Percentiles rank a stretch among this genome's conserved stretches.
These are phyloP conservation scores for Thymelicus sylvestris DNA, from an alignment of 2,888 invertebrate species.

Conservation along the genomic window DNA sequence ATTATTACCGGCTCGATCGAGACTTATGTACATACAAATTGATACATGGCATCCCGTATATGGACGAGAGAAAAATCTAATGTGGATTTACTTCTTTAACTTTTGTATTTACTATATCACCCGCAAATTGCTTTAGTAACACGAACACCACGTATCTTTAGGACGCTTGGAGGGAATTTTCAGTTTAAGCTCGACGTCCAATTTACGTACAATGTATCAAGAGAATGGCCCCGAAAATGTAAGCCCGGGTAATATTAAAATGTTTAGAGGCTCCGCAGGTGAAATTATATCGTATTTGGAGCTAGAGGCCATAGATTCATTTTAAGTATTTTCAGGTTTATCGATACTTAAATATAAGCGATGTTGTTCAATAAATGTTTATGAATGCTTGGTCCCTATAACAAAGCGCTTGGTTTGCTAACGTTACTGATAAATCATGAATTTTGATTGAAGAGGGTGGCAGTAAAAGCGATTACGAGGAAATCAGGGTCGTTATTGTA, in stretches of 20 bases:
- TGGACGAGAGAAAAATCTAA: not conserved
- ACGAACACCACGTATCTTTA: slow-evolving; percentile 39
- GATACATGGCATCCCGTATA: slow-evolving; percentile 36
- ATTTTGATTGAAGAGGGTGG: not conserved
- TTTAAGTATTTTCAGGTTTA: slow-evolving; percentile 31
- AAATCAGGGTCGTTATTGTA: not conserved
- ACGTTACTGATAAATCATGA: not conserved
- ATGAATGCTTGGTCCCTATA: not conserved
- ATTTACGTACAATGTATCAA: slow-evolving; percentile 70
- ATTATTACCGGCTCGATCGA: slow-evolving; percentile 44
- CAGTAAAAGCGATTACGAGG: not conserved
- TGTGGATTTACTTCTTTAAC: not conserved
- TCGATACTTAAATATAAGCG: too few relatives aligned
- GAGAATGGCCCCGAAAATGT: slow-evolving; percentile 58
- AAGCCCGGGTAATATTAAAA: slow-evolving; percentile 57
- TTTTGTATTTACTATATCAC: slow-evolving; percentile 16
- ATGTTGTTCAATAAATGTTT: not conserved
- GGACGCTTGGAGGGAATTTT: slow-evolving; percentile 22
- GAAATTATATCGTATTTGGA: slow-evolving; percentile 41
- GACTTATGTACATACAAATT: slow-evolving; percentile 42
- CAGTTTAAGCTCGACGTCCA: slow-evolving; percentile 45
- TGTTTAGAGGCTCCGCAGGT: slow-evolving; percentile 50
- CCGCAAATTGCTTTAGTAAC: slow-evolving; percentile 21
- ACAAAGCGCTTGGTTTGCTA: not conserved
- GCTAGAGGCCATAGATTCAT: slow-evolving; percentile 37